These are phyloP conservation scores for Macaria notata DNA, from an alignment of 2,888 invertebrate genomes.

Conservation along the genomic window DNA sequence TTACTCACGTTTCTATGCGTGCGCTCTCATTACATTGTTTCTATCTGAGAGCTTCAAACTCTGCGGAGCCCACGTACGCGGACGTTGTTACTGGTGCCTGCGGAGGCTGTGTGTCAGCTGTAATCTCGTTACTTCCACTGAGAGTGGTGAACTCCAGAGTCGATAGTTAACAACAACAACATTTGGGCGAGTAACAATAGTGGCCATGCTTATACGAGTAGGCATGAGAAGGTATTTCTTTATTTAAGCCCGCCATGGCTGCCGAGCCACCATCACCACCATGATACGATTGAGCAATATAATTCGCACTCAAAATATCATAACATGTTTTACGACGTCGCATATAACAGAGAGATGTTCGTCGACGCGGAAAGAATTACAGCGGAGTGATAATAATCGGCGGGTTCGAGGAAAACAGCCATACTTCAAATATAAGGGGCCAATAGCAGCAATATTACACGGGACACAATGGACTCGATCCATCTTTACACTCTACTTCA, in stretches of 20 bases:
- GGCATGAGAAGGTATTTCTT: no score
- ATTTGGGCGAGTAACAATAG: no score
- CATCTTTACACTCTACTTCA: neutral
- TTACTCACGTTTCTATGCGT: constrained; percentile 4
- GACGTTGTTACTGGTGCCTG: no score
- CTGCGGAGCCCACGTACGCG: no score
- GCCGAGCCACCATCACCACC: no score
- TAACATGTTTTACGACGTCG: constrained; percentile 16
- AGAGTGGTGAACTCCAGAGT: no score
- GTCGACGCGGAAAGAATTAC: constrained; percentile 14
- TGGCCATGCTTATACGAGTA: no score
- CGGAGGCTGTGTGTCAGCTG: no score
- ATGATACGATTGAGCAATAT: constrained; percentile 12
- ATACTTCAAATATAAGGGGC: constrained; percentile 7
- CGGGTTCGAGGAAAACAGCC: constrained; percentile 9
- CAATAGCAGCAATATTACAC: constrained; percentile 6
- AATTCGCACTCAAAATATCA: constrained; percentile 19
- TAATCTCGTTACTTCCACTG: no score
- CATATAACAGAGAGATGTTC: constrained; percentile 6
- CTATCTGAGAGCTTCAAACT: neutral
- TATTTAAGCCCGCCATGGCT: no score
- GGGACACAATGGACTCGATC: constrained; percentile 4
- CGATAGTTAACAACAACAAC: no score
- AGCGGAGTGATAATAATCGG: constrained; percentile 7
- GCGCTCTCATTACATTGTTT: constrained; percentile 6